Evolutionary conservation across 1,140 invertebrate species (phyloP), one percentile per base, ranked within the genome.

Genomic region (Grapholita molesta): DNA sequence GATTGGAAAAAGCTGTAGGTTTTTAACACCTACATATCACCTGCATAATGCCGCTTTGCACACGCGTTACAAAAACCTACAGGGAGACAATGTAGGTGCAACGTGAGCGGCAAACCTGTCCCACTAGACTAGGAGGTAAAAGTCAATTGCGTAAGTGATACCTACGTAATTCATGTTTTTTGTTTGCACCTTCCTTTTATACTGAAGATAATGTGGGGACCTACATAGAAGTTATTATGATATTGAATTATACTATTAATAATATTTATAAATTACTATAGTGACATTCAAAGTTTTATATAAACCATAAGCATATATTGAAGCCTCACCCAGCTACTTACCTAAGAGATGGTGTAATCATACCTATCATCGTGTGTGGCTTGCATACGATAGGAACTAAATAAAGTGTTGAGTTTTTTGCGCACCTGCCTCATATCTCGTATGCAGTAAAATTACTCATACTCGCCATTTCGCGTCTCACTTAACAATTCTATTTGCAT

Each of bases 401-500:
- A 30, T 15, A 61, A 61, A 28, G n/a, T 1, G 28, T 61, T 61
- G 18, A 48, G 42, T 15, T 11, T 25, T 25, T 21, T 9, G 55
- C 55, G 23, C 25, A 25, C 55, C 8, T 8, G 8, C 52, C 23
- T n/a, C n/a, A n/a, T n/a, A n/a, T n/a, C n/a, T n/a, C n/a, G n/a
- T n/a, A n/a, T n/a, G n/a, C n/a, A n/a, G n/a, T n/a, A n/a, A n/a
- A n/a, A n/a, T n/a, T 52, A 57, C 9, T 57, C 55, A 61, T 61
- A 25, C 55, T 3, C 55, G 25, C 55, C 55, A 61, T 25, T 61
- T 61, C n/a, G 28, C 25, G n/a, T 25, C 11, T 23, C 23, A 61
- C 24, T 61, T 61, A 61, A 25, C 55, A 15, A 28, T 61, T 32
- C 15, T 61, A 28, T 61, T n/a, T 61, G 55, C 24, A 61, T 61